These are phyloP conservation scores for Enteromius afrohamiltoni DNA, from an alignment of 2,797 vertebrate genomes.

Conservation along the genomic window DNA sequence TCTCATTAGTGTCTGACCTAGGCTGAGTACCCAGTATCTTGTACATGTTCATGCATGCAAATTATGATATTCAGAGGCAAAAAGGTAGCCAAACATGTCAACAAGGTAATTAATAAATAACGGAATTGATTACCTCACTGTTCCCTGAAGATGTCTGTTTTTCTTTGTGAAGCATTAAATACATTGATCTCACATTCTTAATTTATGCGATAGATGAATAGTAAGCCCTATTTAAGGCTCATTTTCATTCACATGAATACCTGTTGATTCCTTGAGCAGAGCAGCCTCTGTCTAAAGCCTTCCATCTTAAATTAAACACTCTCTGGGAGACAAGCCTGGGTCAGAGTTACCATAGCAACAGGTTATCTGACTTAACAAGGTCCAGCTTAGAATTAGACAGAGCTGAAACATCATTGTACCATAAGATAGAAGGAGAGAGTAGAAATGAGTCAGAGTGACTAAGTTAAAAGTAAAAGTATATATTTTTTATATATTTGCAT, in stretches of 20 bases:
- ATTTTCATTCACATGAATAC: slow-evolving; percentile 36
- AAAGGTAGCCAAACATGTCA: slow-evolving; percentile 20
- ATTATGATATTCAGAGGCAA: slow-evolving; percentile 27
- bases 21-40: not conserved
- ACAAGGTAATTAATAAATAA: slow-evolving; percentile 30
- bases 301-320: slow-evolving; percentile 32
- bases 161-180: slow-evolving; percentile 13
- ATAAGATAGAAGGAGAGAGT: not conserved
- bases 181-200: slow-evolving; percentile 22
- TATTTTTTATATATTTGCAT: not conserved
- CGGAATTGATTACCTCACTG: slow-evolving; percentile 6
- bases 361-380: slow-evolving; percentile 55
- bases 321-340: slow-evolving; percentile 3
- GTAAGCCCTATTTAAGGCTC: slow-evolving; percentile 24
- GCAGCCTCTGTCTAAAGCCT: slow-evolving; percentile 21
- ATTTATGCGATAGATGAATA: slow-evolving; percentile 24
- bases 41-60: slow-evolving; percentile 28
- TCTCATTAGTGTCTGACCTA: slow-evolving; percentile 9
- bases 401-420: slow-evolving; percentile 10
- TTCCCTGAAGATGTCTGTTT: slow-evolving; percentile 34
- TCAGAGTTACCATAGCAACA: slow-evolving; percentile 61
- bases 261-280: slow-evolving; percentile 25
- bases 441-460: not conserved
- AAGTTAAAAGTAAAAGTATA: not conserved
- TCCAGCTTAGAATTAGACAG: slow-evolving; percentile 46